Evolutionary conservation across 2,113 vertebrate genomes (phyloP).

Genomic region (Oreamnos americanus): DNA sequence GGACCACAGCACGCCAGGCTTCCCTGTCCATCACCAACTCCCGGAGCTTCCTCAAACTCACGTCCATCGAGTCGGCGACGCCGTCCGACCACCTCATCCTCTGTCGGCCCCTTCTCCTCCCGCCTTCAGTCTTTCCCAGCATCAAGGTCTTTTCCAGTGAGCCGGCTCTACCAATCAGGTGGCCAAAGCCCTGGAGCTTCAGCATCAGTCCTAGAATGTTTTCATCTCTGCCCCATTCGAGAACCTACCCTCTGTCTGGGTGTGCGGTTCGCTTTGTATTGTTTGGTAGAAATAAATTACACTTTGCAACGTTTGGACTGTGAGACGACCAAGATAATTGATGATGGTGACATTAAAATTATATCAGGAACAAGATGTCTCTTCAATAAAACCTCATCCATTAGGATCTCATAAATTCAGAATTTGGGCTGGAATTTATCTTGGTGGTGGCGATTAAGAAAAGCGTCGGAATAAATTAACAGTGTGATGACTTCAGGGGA

Average conservation of each 20-base stretch:
- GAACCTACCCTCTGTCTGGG: accelerated
- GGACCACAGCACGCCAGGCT: accelerated
- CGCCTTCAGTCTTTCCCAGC: not conserved
- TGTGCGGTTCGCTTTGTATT: not conserved
- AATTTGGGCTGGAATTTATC: conserved; percentile 33
- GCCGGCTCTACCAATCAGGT: not conserved
- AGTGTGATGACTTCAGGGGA: not conserved
- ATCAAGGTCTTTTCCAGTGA: not conserved
- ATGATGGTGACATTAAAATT: not conserved
- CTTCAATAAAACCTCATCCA: not conserved
- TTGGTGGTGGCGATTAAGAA: not conserved
- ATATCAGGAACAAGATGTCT: not conserved
- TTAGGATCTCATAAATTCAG: conserved; percentile 30
- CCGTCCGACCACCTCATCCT: not conserved
- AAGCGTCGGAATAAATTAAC: not conserved
- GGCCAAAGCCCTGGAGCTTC: not conserved
- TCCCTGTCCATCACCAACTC: not conserved
- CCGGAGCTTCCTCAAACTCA: not conserved
- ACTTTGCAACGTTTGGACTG: accelerated
- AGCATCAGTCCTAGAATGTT: accelerated
- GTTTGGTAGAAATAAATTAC: not conserved
- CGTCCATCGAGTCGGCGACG: not conserved
- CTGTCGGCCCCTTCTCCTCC: not conserved
- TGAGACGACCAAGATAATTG: not conserved
- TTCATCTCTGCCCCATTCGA: not conserved